phyloP scores from a whole-genome alignment of 2,888 invertebrate genomes.

The Antitype chi region DNA sequence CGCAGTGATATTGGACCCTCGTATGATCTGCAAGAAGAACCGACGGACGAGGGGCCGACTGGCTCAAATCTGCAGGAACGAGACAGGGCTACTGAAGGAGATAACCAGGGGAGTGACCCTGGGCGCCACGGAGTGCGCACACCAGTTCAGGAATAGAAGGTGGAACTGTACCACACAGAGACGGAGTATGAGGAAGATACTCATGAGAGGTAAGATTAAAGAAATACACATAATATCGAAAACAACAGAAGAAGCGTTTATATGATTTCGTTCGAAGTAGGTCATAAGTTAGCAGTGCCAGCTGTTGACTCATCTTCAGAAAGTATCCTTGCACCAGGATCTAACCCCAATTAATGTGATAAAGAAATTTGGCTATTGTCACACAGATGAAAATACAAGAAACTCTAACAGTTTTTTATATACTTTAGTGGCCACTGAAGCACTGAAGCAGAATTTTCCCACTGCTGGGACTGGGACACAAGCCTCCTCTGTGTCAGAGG shows the following conservation, averaged over 20 bases:
- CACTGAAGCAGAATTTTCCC: too few species aligned
- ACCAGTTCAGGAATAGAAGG: conserved; percentile 95
- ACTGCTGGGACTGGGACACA: too few species aligned
- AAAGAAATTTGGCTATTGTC: not conserved
- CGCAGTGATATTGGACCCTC: conserved; percentile 97
- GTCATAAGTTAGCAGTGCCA: not conserved
- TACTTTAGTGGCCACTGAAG: too few species aligned
- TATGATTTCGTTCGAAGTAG: too few species aligned
- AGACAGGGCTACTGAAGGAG: conserved; percentile 94
- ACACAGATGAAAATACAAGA: too few species aligned
- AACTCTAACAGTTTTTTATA: too few species aligned
- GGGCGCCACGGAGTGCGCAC: conserved; percentile 96
- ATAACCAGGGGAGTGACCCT: conserved; percentile 95
- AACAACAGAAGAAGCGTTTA: not conserved
- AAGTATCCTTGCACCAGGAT: not conserved
- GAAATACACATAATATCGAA: too few species aligned
- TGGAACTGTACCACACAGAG: conserved; percentile 97
- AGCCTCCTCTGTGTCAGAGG: too few species aligned
- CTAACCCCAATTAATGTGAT: not conserved
- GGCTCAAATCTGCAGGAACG: conserved; percentile 96
- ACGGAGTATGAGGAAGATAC: conserved; percentile 95
- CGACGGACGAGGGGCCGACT: conserved; percentile 94
- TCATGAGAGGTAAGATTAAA: conserved; percentile 93
- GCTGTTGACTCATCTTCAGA: not conserved
- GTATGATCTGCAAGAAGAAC: conserved; percentile 96